Conservation (phyloP, 2,113 vertebrate genomes). For the Prolemur simus region DNA sequence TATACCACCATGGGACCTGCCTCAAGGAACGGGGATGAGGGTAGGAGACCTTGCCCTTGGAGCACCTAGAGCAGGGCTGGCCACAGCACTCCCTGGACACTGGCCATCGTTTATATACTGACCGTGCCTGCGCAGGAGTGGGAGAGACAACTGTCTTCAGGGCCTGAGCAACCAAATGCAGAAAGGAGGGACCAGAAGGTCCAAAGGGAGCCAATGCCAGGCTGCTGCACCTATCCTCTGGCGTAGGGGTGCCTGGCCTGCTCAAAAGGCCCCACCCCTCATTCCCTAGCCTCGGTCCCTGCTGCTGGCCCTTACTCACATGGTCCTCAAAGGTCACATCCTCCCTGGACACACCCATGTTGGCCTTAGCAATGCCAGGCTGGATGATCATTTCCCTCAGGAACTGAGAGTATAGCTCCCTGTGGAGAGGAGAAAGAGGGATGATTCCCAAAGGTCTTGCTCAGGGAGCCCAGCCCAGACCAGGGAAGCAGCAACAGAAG, state of each 20-base stretch:
- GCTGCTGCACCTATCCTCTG: not conserved
- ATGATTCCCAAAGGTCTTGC: not conserved
- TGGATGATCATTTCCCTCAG: constrained; percentile 99
- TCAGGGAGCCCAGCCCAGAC: not conserved
- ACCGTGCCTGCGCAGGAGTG: not conserved
- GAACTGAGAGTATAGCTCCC: constrained; percentile 96
- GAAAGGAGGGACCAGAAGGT: not conserved
- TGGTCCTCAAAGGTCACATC: constrained; percentile 98
- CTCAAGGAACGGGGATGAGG: not conserved
- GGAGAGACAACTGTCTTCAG: not conserved
- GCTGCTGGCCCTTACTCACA: constrained; percentile 84
- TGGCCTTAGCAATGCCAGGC: constrained; percentile 97
- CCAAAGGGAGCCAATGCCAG: not conserved
- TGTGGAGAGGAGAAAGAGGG: constrained; percentile 66
- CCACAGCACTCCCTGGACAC: not conserved
- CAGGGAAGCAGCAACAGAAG: not conserved
- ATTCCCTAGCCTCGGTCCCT: not conserved
- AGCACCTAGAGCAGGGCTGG: not conserved
- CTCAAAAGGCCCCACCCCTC: not conserved
- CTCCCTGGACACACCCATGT: constrained; percentile 94
- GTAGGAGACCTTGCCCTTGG: fast-evolving
- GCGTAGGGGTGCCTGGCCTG: too few species aligned
- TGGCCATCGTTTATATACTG: fast-evolving
- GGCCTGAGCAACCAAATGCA: not conserved
- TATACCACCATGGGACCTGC: not conserved